Conservation (phyloP, 2,888 invertebrate species). For the Diplazon laetatorius region DNA sequence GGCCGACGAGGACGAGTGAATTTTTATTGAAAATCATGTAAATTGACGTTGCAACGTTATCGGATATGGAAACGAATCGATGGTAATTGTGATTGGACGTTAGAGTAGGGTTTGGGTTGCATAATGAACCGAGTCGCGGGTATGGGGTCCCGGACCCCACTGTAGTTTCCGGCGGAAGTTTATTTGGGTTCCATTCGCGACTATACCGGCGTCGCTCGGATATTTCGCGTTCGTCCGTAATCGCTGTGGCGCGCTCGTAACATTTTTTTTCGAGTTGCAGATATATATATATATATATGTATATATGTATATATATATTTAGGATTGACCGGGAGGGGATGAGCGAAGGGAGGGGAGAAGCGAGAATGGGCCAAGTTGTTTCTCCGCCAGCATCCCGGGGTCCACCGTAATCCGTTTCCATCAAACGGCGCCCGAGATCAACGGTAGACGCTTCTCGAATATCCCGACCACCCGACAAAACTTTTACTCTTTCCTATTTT, state of each 20-base stretch:
- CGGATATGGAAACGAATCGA: no score
- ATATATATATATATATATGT: not conserved
- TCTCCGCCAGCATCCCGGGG: not conserved
- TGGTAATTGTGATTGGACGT: slow-evolving; percentile 35
- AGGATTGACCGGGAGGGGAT: no score
- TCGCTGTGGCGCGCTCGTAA: slow-evolving; percentile 4
- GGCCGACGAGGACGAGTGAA: no score
- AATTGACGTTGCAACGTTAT: no score
- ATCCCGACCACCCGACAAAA: slow-evolving; percentile 3
- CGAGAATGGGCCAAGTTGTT: slow-evolving; percentile 13
- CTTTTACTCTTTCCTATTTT: slow-evolving; percentile 3
- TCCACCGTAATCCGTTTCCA: not conserved
- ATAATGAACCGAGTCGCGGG: slow-evolving; percentile 41
- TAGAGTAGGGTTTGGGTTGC: slow-evolving; percentile 54
- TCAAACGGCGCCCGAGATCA: slow-evolving; percentile 11
- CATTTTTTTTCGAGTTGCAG: not conserved
- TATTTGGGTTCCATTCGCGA: slow-evolving; percentile 48
- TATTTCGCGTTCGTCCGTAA: slow-evolving; percentile 38
- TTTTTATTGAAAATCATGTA: no score
- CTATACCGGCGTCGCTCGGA: slow-evolving; percentile 16
- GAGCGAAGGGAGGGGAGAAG: not conserved
- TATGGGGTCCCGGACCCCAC: slow-evolving; percentile 47
- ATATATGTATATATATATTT: not conserved
- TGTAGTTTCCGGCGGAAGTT: slow-evolving; percentile 62
- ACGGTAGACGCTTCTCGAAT: slow-evolving; percentile 1